These are phyloP conservation scores for Morone saxatilis DNA, from an alignment of 2,113 vertebrate species.

Conservation along the genomic window DNA sequence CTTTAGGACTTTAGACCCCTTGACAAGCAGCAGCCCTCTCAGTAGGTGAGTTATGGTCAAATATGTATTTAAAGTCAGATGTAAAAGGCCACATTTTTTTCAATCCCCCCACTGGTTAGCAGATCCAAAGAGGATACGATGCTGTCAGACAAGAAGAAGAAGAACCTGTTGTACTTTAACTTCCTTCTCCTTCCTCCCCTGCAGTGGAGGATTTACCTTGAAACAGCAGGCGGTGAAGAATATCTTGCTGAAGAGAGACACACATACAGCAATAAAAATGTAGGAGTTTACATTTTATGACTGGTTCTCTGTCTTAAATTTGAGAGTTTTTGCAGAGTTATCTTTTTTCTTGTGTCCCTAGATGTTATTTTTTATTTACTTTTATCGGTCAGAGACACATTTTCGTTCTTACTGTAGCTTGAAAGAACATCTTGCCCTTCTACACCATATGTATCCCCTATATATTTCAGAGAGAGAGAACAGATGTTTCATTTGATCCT, in stretches of 20 bases:
- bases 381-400: not conserved
- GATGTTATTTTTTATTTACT: constrained; percentile 6
- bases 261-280: constrained; percentile 4
- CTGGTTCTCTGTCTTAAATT: not conserved
- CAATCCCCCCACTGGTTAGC: not conserved
- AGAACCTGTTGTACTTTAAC: not conserved
- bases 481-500: constrained; percentile 27
- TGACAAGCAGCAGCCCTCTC: not conserved
- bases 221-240: constrained; percentile 17
- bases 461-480: constrained; percentile 4
- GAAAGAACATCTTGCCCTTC: not conserved
- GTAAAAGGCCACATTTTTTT: not conserved
- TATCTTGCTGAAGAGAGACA: not conserved
- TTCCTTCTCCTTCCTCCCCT: not conserved
- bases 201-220: constrained; percentile 30
- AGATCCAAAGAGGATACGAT: not conserved
- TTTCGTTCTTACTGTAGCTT: not conserved
- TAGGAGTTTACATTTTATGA: not conserved
- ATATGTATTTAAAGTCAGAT: not conserved
- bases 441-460: not conserved
- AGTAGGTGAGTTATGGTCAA: not conserved
- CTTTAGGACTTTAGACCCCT: not conserved
- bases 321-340: constrained; percentile 14
- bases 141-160: not conserved
- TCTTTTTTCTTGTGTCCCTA: not conserved